A percentile compares a stretch with the other conserved stretches of the same genome.
Evolutionary conservation across 2,888 invertebrate species (phyloP).

Genomic region (Danaus chrysippus): DNA sequence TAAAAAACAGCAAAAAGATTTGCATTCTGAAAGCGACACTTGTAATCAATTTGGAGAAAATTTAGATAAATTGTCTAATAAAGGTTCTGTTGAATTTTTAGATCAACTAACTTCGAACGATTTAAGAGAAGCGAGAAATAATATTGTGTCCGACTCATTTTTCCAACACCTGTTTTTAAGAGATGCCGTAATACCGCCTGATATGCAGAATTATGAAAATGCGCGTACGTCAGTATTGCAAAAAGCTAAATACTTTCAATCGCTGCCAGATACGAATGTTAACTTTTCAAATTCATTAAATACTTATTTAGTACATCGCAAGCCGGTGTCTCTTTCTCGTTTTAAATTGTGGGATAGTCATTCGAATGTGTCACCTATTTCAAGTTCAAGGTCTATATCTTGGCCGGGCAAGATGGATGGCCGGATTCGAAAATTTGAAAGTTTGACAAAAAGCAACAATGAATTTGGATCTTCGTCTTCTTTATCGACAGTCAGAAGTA

Average conservation of each 20-base stretch:
- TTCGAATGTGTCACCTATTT: constrained; percentile 68
- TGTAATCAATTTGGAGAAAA: constrained; percentile 65
- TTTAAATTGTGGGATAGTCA: constrained; percentile 83
- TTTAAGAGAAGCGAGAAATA: constrained; percentile 78
- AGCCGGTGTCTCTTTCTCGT: constrained; percentile 85
- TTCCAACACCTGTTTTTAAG: constrained; percentile 85
- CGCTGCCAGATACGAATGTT: constrained; percentile 58
- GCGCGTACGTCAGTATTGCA: constrained; percentile 80
- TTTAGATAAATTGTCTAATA: constrained; percentile 55
- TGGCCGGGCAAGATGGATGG: constrained; percentile 80
- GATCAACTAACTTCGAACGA: constrained; percentile 56
- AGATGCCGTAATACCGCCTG: constrained; percentile 51
- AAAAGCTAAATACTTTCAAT: constrained; percentile 84
- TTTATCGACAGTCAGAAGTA: constrained; percentile 77
- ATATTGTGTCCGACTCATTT: constrained; percentile 81
- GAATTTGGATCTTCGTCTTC: constrained; percentile 71
- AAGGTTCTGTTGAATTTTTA: constrained; percentile 51
- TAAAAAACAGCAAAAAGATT: constrained; percentile 24
- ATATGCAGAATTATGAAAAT: constrained; percentile 57
- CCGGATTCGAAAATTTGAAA: constrained; percentile 71
- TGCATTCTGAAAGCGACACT: constrained; percentile 45
- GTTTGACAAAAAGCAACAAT: constrained; percentile 59
- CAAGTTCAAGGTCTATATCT: constrained; percentile 79
- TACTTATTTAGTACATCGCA: constrained; percentile 83
- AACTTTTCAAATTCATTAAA: constrained; percentile 80